Conservation (phyloP, 2,888 invertebrate species). For the Taphrorychus bicolor region DNA sequence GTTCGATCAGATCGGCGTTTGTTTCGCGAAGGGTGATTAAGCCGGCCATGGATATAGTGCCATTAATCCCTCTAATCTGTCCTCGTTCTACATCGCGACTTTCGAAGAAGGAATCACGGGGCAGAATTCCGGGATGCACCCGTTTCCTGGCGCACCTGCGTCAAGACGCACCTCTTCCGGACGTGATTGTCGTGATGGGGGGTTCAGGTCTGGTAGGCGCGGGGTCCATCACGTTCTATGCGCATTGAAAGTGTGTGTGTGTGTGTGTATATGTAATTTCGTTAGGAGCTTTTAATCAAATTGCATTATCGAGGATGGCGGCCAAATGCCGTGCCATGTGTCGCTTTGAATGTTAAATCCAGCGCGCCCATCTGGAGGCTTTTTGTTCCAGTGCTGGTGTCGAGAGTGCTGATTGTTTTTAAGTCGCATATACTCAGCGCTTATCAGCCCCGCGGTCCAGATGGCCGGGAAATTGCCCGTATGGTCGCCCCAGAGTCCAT, state of each 20-base stretch:
- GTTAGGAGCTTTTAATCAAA: constrained; percentile 37
- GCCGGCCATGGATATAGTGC: constrained; percentile 6
- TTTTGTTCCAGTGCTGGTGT: not conserved
- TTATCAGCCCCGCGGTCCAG: constrained; percentile 36
- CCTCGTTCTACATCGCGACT: not conserved
- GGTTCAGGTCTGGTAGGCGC: not conserved
- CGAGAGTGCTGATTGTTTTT: not conserved
- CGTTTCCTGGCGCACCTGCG: constrained; percentile 6
- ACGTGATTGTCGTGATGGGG: not conserved
- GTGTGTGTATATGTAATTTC: constrained; percentile 17
- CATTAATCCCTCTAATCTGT: not conserved
- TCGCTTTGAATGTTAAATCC: constrained; percentile 18
- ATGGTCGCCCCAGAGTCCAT: constrained; percentile 23
- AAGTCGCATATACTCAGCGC: constrained; percentile 14
- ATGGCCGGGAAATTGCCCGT: constrained; percentile 33
- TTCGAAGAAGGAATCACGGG: not conserved
- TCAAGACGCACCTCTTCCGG: constrained; percentile 10
- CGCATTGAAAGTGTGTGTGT: not conserved
- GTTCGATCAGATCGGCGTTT: constrained; percentile 15
- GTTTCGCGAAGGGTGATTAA: constrained; percentile 29
- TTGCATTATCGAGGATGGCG: constrained; percentile 40
- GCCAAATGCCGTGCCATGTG: constrained; percentile 40
- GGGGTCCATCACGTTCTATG: not conserved
- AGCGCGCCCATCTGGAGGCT: not conserved
- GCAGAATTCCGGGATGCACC: constrained; percentile 1